Evolutionary conservation across 2,888 invertebrate species (phyloP).

Genomic region (Thysanoteuthis rhombus): DNA sequence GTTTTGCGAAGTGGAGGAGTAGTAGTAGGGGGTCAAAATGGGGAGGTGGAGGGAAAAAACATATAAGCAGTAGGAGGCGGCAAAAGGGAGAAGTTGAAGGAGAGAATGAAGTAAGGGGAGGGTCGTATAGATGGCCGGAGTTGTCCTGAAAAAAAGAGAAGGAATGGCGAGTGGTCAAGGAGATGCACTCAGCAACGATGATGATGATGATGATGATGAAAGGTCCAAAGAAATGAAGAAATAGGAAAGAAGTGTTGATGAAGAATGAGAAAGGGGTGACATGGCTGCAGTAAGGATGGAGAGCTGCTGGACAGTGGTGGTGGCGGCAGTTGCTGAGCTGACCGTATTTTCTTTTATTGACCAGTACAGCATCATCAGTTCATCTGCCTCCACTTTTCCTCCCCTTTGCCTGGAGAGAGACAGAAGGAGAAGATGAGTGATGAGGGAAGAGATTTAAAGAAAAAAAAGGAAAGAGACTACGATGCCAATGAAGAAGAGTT

Average conservation of each 20-base stretch:
- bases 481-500: background rate
- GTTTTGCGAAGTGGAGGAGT: background rate
- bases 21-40: slow-evolving; percentile 12
- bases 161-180: slow-evolving; percentile 1
- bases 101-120: background rate
- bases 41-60: background rate
- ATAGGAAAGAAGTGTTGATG: slow-evolving; percentile 1
- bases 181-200: background rate
- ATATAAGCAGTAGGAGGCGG: background rate
- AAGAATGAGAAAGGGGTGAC: background rate
- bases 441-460: no score
- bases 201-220: background rate
- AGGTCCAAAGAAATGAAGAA: background rate
- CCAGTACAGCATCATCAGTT: background rate
- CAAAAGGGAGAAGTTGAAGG: background rate
- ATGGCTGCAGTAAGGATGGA: slow-evolving; percentile 12
- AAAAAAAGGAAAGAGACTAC: background rate
- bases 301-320: background rate
- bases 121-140: background rate
- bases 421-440: background rate
- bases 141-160: background rate
- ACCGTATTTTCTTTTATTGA: slow-evolving; percentile 12
- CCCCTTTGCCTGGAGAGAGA: background rate
- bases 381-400: background rate
- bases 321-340: background rate